Evolutionary conservation across 2,797 vertebrate genomes (phyloP).

Genomic region (Bradypodion pumilum): DNA sequence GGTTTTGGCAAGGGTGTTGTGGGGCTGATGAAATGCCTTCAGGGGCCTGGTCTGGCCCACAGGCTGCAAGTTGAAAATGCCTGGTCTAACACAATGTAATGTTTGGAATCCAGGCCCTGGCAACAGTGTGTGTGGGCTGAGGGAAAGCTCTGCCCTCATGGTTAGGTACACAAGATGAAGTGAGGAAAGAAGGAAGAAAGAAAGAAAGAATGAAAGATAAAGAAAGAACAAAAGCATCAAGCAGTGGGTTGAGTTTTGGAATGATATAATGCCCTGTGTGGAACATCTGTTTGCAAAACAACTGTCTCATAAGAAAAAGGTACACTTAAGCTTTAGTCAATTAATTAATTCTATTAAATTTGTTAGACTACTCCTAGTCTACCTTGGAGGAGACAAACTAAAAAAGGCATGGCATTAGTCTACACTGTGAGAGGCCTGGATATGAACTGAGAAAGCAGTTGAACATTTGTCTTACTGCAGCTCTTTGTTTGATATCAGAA

Average conservation of each 20-base stretch:
- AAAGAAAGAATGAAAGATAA: slow-evolving; percentile 25
- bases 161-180: not conserved
- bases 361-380: too few relatives aligned
- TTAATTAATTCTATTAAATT: too few relatives aligned
- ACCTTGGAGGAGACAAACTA: slow-evolving; percentile 24
- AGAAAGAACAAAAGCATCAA: slow-evolving; percentile 9
- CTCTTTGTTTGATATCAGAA: not conserved
- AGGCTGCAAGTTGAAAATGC: too few relatives aligned
- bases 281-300: slow-evolving; percentile 36
- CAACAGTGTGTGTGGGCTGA: slow-evolving; percentile 19
- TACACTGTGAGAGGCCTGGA: not conserved
- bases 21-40: too few relatives aligned
- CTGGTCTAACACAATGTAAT: too few relatives aligned
- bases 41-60: too few relatives aligned
- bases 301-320: slow-evolving; percentile 41
- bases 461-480: not conserved
- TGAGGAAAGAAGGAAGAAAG: not conserved
- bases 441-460: not conserved
- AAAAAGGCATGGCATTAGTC: not conserved
- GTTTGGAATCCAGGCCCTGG: not conserved
- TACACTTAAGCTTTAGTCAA: slow-evolving; percentile 40
- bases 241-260: slow-evolving; percentile 18
- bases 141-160: slow-evolving; percentile 9
- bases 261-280: slow-evolving; percentile 7
- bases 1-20: too few relatives aligned